phyloP scores from a whole-genome alignment of 2,888 invertebrate genomes.

The Ptychoptera contaminata region DNA sequence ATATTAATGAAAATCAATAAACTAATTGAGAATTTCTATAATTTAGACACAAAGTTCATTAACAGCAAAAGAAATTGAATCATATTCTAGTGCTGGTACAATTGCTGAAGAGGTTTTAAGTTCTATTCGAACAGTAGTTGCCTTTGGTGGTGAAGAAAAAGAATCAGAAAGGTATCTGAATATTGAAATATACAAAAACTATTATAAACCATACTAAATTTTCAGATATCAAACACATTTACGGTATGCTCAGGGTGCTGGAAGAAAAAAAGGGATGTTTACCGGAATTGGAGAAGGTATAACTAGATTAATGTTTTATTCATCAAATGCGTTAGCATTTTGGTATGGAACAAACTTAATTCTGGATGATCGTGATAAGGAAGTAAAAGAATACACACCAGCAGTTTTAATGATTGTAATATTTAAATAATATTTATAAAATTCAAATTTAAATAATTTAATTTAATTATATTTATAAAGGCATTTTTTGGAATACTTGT shows the following conservation, averaged over 20 bases:
- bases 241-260: constrained; percentile 45
- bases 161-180: constrained; percentile 41
- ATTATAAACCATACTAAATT: not conserved
- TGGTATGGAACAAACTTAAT: constrained; percentile 70
- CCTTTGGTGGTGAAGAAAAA: constrained; percentile 62
- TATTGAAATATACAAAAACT: not conserved
- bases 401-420: constrained; percentile 57
- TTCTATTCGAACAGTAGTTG: constrained; percentile 57
- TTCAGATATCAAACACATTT: constrained; percentile 35
- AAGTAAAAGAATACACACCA: constrained; percentile 47
- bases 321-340: constrained; percentile 60
- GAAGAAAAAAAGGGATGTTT: constrained; percentile 46
- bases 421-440: constrained; percentile 9
- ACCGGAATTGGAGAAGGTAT: constrained; percentile 54
- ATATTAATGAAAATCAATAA: not conserved
- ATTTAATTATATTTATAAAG: constrained; percentile 11
- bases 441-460: not conserved
- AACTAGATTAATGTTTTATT: constrained; percentile 58
- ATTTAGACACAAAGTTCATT: constrained; percentile 47
- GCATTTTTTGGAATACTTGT: constrained; percentile 59
- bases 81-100: constrained; percentile 62
- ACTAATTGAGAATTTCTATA: not conserved
- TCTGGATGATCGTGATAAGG: constrained; percentile 42
- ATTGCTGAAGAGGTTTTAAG: constrained; percentile 63
- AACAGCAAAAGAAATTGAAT: constrained; percentile 45